Conservation (phyloP, 2,113 vertebrate species). For the Tetrax tetrax region DNA sequence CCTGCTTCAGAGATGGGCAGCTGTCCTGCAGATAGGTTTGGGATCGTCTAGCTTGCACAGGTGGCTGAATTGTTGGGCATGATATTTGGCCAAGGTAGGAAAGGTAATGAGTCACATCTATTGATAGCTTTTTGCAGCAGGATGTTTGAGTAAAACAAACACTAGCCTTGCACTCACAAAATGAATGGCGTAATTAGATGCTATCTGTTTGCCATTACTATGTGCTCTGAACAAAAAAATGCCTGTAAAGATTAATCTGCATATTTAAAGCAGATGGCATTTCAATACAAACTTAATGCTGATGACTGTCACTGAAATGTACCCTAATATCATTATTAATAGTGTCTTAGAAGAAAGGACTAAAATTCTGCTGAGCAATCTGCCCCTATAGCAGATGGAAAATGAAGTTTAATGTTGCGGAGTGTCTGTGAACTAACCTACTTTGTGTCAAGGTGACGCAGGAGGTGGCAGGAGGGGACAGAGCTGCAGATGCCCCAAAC, state of each 20-base stretch:
- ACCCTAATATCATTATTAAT: background rate
- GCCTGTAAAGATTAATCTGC: background rate
- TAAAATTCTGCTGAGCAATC: background rate
- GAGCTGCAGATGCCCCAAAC: background rate
- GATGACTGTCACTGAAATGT: background rate
- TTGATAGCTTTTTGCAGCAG: background rate
- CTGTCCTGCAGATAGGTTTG: background rate
- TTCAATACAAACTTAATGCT: background rate
- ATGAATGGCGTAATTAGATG: background rate
- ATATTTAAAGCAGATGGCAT: background rate
- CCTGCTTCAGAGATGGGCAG: background rate
- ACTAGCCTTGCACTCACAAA: background rate
- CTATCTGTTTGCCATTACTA: background rate
- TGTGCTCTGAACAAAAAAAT: background rate
- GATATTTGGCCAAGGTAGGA: background rate
- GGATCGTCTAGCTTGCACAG: background rate
- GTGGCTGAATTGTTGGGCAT: background rate
- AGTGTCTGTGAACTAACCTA: background rate
- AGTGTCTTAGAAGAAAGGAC: background rate
- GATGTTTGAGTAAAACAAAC: slow-evolving; percentile 29
- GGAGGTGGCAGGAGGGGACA: background rate
- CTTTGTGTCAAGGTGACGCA: background rate
- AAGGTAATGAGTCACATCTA: background rate
- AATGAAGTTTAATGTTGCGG: background rate
- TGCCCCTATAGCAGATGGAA: background rate